phyloP scores from a whole-genome alignment of 2,888 invertebrate species.

The Copidosoma aretas region DNA sequence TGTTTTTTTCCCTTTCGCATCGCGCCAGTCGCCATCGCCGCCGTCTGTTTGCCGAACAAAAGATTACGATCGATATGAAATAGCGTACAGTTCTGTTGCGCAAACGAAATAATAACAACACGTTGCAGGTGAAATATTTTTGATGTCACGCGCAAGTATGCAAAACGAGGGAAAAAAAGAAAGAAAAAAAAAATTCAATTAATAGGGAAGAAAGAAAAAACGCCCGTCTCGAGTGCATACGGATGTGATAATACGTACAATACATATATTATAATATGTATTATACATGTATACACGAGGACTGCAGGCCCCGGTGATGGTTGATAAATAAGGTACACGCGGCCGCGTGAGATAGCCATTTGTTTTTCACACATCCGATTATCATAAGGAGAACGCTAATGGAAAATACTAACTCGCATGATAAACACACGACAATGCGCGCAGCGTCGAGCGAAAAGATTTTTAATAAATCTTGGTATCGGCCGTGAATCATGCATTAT shows the following conservation, averaged over 20 bases:
- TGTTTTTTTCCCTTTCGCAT: conserved; percentile 11
- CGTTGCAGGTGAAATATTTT: conserved; percentile 27
- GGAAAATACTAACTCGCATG: conserved; percentile 27
- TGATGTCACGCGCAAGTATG: conserved; percentile 28
- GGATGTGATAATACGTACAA: background rate
- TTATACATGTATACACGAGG: background rate
- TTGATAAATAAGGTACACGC: conserved; percentile 31
- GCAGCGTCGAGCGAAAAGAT: conserved; percentile 6
- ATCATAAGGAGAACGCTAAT: conserved; percentile 29
- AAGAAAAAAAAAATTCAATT: background rate
- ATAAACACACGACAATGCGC: conserved; percentile 17
- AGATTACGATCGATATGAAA: conserved; percentile 27
- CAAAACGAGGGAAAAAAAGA: too few relatives aligned
- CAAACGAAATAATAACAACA: conserved; percentile 12
- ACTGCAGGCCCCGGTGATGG: conserved; percentile 4
- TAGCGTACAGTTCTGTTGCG: conserved; percentile 6
- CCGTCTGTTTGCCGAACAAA: conserved; percentile 24
- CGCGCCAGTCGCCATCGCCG: background rate
- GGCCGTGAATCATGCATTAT: conserved; percentile 31
- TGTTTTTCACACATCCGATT: conserved; percentile 37
- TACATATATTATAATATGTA: too few relatives aligned
- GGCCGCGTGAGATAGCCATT: conserved; percentile 27
- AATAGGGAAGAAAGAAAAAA: conserved; percentile 13
- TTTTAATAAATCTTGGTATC: conserved; percentile 33
- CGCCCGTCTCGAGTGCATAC: background rate